phyloP scores from a whole-genome alignment of 2,797 vertebrate genomes.

The Smutsia temminckii region DNA sequence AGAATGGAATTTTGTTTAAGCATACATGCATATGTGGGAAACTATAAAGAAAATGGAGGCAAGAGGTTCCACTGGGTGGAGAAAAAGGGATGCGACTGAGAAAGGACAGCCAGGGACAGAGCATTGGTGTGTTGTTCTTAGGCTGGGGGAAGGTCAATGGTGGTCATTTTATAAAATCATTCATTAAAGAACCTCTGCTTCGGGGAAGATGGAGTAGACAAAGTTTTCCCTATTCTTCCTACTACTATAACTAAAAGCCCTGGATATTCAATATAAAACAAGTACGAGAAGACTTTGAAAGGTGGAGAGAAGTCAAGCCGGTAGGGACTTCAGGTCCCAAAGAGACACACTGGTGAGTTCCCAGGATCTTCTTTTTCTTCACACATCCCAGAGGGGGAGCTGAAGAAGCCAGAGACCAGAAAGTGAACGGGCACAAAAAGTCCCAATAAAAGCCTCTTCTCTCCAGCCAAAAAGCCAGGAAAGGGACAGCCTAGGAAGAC shows the following conservation, averaged over 20 bases:
- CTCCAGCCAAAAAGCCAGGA: background rate
- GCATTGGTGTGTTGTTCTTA: background rate
- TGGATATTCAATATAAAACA: background rate
- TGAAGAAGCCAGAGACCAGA: background rate
- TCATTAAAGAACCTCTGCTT: background rate
- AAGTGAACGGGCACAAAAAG: background rate
- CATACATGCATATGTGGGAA: background rate
- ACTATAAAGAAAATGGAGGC: background rate
- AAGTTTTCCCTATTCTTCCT: background rate
- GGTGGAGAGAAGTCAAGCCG: background rate
- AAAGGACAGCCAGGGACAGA: too few relatives aligned
- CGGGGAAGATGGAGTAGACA: background rate
- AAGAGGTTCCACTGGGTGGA: background rate
- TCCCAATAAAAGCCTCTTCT: background rate
- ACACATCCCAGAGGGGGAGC: background rate
- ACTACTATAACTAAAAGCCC: background rate
- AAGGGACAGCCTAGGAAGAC: background rate
- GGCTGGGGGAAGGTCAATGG: background rate
- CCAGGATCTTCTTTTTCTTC: background rate
- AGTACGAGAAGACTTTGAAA: background rate
- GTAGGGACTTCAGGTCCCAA: background rate
- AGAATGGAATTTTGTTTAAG: background rate
- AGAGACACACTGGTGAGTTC: background rate
- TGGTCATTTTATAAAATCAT: background rate
- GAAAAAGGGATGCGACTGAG: background rate